Percentiles rank a stretch among this genome's conserved stretches.
Conservation (phyloP, 2,113 vertebrate genomes). For the Cettia cetti region DNA sequence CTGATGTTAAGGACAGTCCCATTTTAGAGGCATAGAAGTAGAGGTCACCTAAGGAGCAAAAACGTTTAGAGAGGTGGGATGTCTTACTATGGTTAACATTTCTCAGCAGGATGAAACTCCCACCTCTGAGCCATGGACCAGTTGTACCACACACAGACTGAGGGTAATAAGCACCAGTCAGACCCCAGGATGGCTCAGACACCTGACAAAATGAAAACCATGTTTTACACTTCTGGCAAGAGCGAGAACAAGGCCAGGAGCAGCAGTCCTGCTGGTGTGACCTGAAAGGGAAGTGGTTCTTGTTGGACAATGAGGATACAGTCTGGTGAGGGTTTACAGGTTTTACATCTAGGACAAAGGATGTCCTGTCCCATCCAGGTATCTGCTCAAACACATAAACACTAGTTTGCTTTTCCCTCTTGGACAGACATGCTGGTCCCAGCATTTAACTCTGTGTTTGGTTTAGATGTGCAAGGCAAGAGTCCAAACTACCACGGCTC, state of each 20-base stretch:
- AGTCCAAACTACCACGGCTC: not conserved
- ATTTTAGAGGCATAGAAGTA: not conserved
- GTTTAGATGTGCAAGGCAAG: not conserved
- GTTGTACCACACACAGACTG: not conserved
- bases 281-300: not conserved
- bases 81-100: accelerated
- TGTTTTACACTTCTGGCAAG: not conserved
- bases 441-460: not conserved
- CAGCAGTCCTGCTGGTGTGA: not conserved
- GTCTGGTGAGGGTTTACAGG: not conserved
- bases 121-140: not conserved
- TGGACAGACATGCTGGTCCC: not conserved
- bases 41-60: not conserved
- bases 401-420: not conserved
- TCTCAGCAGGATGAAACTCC: not conserved
- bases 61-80: not conserved
- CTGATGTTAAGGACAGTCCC: not conserved
- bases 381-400: not conserved
- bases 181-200: not conserved
- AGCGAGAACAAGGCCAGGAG: not conserved
- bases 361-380: not conserved
- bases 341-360: not conserved
- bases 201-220: not conserved
- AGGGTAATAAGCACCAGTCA: not conserved
- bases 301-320: not conserved